Percentiles rank a stretch among this genome's conserved stretches.
phyloP scores from a whole-genome alignment of 2,888 invertebrate genomes.

The Sminthurides aquaticus region DNA sequence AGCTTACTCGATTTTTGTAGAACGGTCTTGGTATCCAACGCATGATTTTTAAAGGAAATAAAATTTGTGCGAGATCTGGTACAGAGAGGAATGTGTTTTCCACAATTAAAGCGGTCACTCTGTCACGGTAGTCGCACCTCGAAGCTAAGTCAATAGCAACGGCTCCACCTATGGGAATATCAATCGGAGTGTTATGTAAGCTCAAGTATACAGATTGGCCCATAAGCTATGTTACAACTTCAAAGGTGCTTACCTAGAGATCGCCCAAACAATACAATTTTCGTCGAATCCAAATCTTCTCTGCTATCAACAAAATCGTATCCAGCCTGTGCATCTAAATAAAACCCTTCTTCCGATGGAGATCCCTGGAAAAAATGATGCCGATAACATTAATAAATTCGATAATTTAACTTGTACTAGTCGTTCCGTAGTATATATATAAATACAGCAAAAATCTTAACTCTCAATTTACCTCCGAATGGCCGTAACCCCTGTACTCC shows the following conservation, averaged over 20 bases:
- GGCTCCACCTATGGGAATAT: conserved; percentile 64
- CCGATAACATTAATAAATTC: not conserved
- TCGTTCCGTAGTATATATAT: too few relatives aligned
- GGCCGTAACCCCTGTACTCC: conserved; percentile 92
- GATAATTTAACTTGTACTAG: not conserved
- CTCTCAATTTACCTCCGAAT: conserved; percentile 52
- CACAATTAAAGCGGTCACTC: conserved; percentile 77
- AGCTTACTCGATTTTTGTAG: conserved; percentile 80
- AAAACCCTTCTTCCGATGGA: conserved; percentile 79
- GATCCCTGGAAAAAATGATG: conserved; percentile 56
- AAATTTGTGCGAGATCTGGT: conserved; percentile 79
- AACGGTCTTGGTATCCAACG: conserved; percentile 71
- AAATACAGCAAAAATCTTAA: conserved; percentile 1
- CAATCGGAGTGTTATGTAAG: not conserved
- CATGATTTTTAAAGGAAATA: conserved; percentile 66
- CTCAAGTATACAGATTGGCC: not conserved
- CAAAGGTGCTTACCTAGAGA: conserved; percentile 59
- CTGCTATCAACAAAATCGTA: conserved; percentile 74
- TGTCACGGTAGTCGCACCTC: conserved; percentile 64
- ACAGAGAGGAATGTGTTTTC: conserved; percentile 95
- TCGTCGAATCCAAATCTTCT: conserved; percentile 71
- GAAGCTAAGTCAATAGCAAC: conserved; percentile 81
- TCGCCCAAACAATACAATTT: conserved; percentile 83
- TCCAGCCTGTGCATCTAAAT: conserved; percentile 77
- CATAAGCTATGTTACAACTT: too few relatives aligned